These are phyloP conservation scores for Cynopterus brachyotis DNA, from an alignment of 2,113 vertebrate genomes.

Conservation along the genomic window DNA sequence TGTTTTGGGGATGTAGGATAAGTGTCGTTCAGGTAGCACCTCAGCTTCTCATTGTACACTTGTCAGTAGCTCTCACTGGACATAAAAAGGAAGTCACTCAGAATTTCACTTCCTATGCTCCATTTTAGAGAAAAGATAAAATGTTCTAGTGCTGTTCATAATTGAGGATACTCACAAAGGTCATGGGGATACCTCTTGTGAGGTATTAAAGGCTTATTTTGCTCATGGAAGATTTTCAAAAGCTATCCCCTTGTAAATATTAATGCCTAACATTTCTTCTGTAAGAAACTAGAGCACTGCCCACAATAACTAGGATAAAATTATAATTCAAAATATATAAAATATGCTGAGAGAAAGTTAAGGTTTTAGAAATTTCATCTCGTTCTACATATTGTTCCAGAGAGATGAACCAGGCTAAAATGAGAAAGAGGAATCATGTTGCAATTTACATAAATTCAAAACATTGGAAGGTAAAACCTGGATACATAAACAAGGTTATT, in stretches of 20 bases:
- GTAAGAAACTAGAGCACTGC: slow-evolving; percentile 16
- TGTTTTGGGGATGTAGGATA: background rate
- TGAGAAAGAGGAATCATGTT: background rate
- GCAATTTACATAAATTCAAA: slow-evolving; percentile 48
- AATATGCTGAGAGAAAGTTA: background rate
- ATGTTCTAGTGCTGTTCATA: background rate
- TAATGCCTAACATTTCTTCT: slow-evolving; percentile 1
- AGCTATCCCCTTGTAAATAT: background rate
- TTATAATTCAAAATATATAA: slow-evolving; percentile 45
- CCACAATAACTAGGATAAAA: background rate
- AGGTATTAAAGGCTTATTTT: background rate
- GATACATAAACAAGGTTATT: slow-evolving; percentile 53
- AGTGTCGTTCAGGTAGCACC: background rate
- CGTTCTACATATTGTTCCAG: slow-evolving; percentile 14
- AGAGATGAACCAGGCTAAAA: slow-evolving; percentile 31
- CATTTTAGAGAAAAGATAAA: background rate
- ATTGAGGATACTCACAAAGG: background rate
- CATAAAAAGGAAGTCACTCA: background rate
- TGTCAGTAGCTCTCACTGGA: background rate
- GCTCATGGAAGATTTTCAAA: background rate
- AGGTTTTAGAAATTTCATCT: background rate
- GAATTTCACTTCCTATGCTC: background rate
- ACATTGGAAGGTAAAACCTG: slow-evolving; percentile 44
- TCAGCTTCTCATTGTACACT: background rate
- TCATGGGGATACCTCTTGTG: background rate